Percentiles rank a stretch among this genome's conserved stretches.
Evolutionary conservation across 2,888 invertebrate genomes (phyloP).

Genomic region (Aricia artaxerxes): DNA sequence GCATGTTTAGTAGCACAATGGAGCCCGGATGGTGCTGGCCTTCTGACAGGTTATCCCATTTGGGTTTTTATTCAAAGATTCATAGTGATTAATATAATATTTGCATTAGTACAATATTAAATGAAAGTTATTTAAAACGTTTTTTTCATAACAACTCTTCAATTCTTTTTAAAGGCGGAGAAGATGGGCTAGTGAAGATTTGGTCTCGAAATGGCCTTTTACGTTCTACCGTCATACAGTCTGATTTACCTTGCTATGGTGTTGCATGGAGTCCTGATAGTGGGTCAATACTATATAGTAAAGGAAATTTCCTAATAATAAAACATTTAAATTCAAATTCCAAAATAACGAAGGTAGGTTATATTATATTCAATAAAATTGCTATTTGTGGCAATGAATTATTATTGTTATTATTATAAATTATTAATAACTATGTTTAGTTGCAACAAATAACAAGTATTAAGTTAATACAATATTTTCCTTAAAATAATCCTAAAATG

Average conservation of each 20-base stretch:
- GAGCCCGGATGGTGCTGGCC: conserved; percentile 97
- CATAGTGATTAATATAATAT: no score
- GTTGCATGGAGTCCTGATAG: conserved; percentile 91
- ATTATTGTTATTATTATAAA: no score
- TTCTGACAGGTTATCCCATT: conserved; percentile 87
- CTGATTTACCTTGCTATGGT: conserved; percentile 89
- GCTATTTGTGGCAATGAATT: no score
- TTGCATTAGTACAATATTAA: no score
- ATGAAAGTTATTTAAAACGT: no score
- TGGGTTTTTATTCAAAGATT: not conserved
- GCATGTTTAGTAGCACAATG: conserved; percentile 94
- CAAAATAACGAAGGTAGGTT: conserved; percentile 83
- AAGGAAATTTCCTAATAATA: conserved; percentile 83
- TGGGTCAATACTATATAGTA: conserved; percentile 84
- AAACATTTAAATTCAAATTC: conserved; percentile 88
- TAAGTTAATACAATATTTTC: no score
- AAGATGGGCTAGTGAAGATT: conserved; percentile 97
- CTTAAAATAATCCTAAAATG: not conserved
- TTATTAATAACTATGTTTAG: no score
- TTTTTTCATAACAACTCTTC: not conserved
- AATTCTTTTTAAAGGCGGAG: conserved; percentile 85
- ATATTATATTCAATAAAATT: not conserved
- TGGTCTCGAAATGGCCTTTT: conserved; percentile 98
- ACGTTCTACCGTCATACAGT: conserved; percentile 91
- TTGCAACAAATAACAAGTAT: no score